These are phyloP conservation scores for Montipora efflorescens DNA, from an alignment of 64 coral and sea anemone species.

Conservation along the genomic window DNA sequence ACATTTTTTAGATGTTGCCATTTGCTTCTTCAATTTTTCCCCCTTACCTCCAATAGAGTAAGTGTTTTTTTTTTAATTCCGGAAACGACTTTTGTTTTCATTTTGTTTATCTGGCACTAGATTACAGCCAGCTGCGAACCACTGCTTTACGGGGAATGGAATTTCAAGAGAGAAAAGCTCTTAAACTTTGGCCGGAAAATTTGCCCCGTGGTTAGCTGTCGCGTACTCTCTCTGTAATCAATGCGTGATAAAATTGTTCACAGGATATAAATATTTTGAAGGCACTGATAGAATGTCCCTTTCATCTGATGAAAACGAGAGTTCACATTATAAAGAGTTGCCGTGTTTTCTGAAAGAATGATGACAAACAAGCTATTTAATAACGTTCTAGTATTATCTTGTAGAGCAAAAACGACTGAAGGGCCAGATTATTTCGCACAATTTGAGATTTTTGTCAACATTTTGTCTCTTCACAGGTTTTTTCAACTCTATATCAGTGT, in stretches of 20 bases:
- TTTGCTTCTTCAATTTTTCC: not conserved
- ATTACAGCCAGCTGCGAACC: not conserved
- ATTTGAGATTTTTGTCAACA: conserved; percentile 32
- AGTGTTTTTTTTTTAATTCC: not conserved
- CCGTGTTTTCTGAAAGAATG: not conserved
- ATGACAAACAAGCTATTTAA: not conserved
- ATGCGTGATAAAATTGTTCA: not conserved
- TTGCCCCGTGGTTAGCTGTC: no score
- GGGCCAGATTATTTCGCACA: not conserved
- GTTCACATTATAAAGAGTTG: not conserved
- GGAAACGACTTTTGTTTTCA: not conserved
- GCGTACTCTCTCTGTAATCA: no score
- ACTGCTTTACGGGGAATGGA: no score
- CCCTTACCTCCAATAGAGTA: no score
- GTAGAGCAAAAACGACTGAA: not conserved
- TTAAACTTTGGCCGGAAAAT: no score
- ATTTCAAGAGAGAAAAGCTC: no score
- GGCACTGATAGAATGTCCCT: not conserved
- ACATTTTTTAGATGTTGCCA: not conserved
- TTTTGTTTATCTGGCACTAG: not conserved
- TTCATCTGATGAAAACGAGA: not conserved
- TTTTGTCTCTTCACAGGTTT: not conserved
- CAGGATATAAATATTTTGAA: not conserved
- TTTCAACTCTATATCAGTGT: not conserved
- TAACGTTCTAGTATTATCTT: not conserved